A percentile compares a stretch with the other conserved stretches of the same genome.
These are phyloP conservation scores for Lithobius niger DNA, from an alignment of 1,140 invertebrate genomes.

Conservation along the genomic window DNA sequence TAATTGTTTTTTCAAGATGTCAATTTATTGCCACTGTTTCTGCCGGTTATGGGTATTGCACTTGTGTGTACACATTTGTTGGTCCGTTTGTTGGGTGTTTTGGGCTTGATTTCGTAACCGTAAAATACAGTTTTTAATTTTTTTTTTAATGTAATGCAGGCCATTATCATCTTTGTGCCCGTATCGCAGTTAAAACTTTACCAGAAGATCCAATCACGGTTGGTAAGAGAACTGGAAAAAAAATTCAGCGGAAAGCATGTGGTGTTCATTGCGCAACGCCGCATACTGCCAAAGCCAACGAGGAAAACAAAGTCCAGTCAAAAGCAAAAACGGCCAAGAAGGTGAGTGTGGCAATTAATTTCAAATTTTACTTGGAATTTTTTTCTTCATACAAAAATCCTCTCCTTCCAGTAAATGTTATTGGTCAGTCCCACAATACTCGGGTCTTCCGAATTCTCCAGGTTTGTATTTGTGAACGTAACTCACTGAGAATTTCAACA, in stretches of 20 bases:
- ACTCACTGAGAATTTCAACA: too few species aligned
- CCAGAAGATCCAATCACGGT: slow-evolving; percentile 92
- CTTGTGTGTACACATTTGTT: too few species aligned
- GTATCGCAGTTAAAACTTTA: slow-evolving; percentile 93
- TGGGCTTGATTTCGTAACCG: neutral
- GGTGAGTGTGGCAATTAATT: too few species aligned
- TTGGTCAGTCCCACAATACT: too few species aligned
- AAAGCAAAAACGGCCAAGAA: slow-evolving; percentile 95
- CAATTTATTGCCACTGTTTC: too few species aligned
- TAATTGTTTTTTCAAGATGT: too few species aligned
- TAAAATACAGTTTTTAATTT: neutral
- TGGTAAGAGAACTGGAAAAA: slow-evolving; percentile 97
- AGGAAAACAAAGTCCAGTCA: slow-evolving; percentile 83
- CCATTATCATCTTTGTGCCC: slow-evolving; percentile 96
- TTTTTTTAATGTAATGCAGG: slow-evolving; percentile 44
- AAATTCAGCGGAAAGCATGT: slow-evolving; percentile 99
- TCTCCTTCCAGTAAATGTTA: neutral
- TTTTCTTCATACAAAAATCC: neutral
- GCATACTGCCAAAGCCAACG: slow-evolving; percentile 95
- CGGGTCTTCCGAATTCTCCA: too few species aligned
- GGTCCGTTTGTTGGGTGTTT: too few species aligned
- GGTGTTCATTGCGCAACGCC: slow-evolving; percentile 93
- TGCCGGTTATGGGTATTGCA: too few species aligned
- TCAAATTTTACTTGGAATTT: slow-evolving; percentile 5
- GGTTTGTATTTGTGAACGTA: too few species aligned